Evolutionary conservation across 1,140 invertebrate genomes (phyloP), one percentile per base, ranked within the genome.

Genomic region (Oedothorax gibbosus): DNA sequence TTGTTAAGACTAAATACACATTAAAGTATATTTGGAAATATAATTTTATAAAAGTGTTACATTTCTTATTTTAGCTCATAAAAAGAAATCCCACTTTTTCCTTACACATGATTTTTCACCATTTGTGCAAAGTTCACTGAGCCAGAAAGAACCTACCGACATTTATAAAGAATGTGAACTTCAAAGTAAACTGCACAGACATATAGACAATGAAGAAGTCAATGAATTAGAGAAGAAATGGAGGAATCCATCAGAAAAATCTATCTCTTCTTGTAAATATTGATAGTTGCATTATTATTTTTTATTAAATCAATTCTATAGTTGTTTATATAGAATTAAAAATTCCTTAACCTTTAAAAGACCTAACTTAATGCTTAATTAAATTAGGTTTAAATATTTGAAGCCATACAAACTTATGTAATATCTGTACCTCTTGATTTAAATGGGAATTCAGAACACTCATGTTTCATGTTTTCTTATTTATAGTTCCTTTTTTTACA

Each of bases 61-160:
- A 50, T 68, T 15, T 14, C 20, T 56, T 6, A 11, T 81, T 71
- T 35, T 56, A 79, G 76, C 8, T 66, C n/a, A 18, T 54, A 18
- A 11, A 14, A 66, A 78, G 62, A 78, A 78, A 57, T 3, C 14
- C 10, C 79, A 83, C 56, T 83, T 83, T 50, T 83, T 83, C 54
- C 81, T 83, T 11, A 65, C 69, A 0, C 81, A 83, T 83, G 60
- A 83, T 56, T 83, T 75, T 35, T 83, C 81, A 15, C 81, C 81
- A 62, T 83, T 83, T 75, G 7, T 83, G 10, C 56, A 51, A 6
- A 20, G 56, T 2, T 10, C 9, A 4, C 11, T 8, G 20, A 73
- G 49, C 66, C n/a, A 50, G 53, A 71, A 57, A 69, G 15, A 49
- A 14, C 0, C 2, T 14, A 15, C 7, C 35, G 49, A 62, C 51